phyloP scores from a whole-genome alignment of 2,113 vertebrate species.

The Marcusenius ussheri region DNA sequence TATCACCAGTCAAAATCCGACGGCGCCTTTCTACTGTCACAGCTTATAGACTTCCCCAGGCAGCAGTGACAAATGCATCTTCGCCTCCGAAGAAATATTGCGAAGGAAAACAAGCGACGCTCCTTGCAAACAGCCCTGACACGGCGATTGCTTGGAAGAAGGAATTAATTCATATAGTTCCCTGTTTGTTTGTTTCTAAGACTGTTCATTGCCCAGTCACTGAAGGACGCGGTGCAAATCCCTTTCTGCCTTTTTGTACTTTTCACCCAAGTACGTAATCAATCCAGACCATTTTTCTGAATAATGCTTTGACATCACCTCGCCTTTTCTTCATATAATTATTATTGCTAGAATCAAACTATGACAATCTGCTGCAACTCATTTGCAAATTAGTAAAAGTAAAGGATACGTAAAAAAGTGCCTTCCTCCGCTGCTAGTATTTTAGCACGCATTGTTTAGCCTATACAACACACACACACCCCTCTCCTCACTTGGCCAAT shows the following conservation, averaged over 20 bases:
- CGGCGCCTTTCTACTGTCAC: constrained; percentile 54
- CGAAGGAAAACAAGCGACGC: constrained; percentile 41
- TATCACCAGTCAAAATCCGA: constrained; percentile 54
- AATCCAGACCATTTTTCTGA: background rate
- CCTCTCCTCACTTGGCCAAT: background rate
- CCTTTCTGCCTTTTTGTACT: background rate
- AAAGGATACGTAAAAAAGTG: background rate
- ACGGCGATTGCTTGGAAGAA: background rate
- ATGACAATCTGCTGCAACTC: background rate
- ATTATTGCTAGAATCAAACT: background rate
- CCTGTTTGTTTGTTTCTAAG: background rate
- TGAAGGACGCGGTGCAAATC: background rate
- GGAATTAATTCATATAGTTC: background rate
- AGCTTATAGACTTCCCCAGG: constrained; percentile 40
- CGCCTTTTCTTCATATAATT: background rate
- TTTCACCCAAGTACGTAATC: background rate
- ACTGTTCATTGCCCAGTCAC: background rate
- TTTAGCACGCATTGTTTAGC: background rate
- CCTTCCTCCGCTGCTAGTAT: background rate
- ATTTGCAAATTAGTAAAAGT: background rate
- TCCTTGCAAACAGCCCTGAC: constrained; percentile 31
- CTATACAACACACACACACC: background rate
- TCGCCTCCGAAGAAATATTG: constrained; percentile 52
- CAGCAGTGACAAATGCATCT: constrained; percentile 41
- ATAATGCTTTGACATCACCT: background rate